Conservation (phyloP, 2,113 vertebrate genomes). For the human (Homo sapiens) region GRCh38 chr12:96674001-96674500, state of each 20-base stretch:
- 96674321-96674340: neutral
- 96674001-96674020: slow-evolving; percentile 35
- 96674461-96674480: neutral
- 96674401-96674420: slow-evolving; percentile 43
- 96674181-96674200: neutral
- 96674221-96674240: neutral
- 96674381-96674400: neutral
- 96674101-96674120: slow-evolving; percentile 33
- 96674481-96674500: neutral
- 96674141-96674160: neutral
- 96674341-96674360: neutral
- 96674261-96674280: neutral
- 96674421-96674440: slow-evolving; percentile 25
- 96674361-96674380: neutral
- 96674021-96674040: slow-evolving; percentile 12
- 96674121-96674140: neutral
- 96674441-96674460: neutral
- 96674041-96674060: slow-evolving; percentile 47
- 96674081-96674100: slow-evolving; percentile 8
- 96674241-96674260: neutral
- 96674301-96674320: neutral
- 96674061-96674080: neutral
- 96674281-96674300: slow-evolving; percentile 36
- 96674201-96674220: neutral
- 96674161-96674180: slow-evolving; percentile 31